These are phyloP conservation scores for Leptodirus hochenwartii DNA, from an alignment of 2,888 invertebrate genomes.

Conservation along the genomic window DNA sequence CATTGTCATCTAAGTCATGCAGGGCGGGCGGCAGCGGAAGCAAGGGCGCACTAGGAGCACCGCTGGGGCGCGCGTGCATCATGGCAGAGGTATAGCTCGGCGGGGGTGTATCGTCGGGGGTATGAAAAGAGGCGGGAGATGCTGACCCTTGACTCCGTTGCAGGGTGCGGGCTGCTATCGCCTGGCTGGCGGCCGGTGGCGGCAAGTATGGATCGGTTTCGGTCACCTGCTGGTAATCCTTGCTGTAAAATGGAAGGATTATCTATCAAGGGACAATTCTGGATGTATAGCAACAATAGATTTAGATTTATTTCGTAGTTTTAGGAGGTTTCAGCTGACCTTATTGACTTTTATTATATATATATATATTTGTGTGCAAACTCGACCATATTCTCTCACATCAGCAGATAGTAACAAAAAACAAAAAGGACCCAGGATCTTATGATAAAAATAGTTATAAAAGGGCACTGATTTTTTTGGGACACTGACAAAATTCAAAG, in stretches of 20 bases:
- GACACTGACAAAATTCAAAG: no score
- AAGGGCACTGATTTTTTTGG: no score
- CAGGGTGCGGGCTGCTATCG: constrained; percentile 41
- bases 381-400: no score
- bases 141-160: constrained; percentile 54
- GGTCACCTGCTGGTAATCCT: constrained; percentile 64
- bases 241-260: constrained; percentile 38
- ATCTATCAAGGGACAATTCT: background rate
- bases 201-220: constrained; percentile 71
- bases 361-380: no score
- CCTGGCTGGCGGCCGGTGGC: constrained; percentile 36
- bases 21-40: background rate
- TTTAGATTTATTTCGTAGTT: background rate
- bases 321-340: no score
- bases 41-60: background rate
- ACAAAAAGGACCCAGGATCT: no score
- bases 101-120: constrained; percentile 33
- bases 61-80: constrained; percentile 27
- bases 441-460: no score
- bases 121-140: constrained; percentile 27
- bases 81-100: constrained; percentile 41
- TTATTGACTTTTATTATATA: no score
- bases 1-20: background rate
- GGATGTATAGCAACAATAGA: constrained; percentile 1
- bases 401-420: no score